Base-by-base conservation (phyloP, 2,888 invertebrate genomes). In the Campaea margaritaria region DNA sequence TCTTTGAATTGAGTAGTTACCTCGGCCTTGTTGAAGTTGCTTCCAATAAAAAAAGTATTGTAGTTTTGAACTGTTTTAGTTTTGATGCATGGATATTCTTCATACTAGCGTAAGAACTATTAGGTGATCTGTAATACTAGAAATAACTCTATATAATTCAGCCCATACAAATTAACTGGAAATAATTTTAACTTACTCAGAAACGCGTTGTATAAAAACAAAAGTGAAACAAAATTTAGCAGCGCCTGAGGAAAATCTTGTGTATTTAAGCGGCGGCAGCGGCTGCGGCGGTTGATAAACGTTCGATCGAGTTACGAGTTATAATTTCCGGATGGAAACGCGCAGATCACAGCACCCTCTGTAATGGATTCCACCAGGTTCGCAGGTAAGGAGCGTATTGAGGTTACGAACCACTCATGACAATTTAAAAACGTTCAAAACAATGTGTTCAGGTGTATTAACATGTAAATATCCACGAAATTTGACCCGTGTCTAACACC, bases 321-420 rank as follows among this genome's bases (percentile, higher is more conserved):
- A 64, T 67, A 72, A 72, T 70, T 72, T 73, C 72, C 70, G 67
- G 59, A 53, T 58, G 58, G 64, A 58, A 56, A 49, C 47, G 44
- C 36, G 39, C 38, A 54, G 53, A 59, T 53, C 41, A 39, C 14
- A 41, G 49, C 59, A 31, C 44, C 34, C 49, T 5, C 42, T 55
- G 65, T 51, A 59, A 58, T 57, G 46, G 42, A 43, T 60, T 60
- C 28, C 4, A 39, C 27, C 44, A 44, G 52, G 39, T 4, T 8
- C 27, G 47, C 5, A 36, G 8, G 8, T 11, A 58, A 47, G 42
- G 9, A 9, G 21, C 0, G 0, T 12, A 13, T 27, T 12, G 13
- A 10, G 21, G 27, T 0, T 34, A 0, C 12, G 34, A 46, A 5
- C 42, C 16, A 15, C 16, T 3, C 42, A 10, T 9, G 10, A 31